Conservation (phyloP, 2,888 invertebrate genomes). For the Lochmaea capreae region DNA sequence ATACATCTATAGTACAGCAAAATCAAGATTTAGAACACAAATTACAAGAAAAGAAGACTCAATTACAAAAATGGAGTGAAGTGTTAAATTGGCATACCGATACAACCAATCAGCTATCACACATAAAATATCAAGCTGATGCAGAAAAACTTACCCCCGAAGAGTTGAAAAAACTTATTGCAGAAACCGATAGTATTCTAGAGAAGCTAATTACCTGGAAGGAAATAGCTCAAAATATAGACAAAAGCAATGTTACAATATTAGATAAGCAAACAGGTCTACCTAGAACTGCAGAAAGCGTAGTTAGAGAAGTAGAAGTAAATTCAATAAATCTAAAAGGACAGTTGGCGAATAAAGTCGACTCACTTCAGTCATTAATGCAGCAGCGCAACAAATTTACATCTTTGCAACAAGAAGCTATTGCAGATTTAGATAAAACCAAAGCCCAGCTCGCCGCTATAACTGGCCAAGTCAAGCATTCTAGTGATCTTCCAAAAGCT, state of each 20-base stretch:
- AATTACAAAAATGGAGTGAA: slow-evolving; percentile 86
- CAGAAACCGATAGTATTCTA: slow-evolving; percentile 77
- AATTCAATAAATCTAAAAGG: slow-evolving; percentile 76
- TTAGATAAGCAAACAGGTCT: slow-evolving; percentile 78
- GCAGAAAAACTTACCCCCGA: slow-evolving; percentile 78
- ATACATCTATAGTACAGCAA: slow-evolving; percentile 79
- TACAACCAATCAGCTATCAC: slow-evolving; percentile 80
- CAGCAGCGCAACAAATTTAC: slow-evolving; percentile 82
- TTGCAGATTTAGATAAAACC: slow-evolving; percentile 72
- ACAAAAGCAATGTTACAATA: slow-evolving; percentile 76
- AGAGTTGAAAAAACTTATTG: slow-evolving; percentile 76
- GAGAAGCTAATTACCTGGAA: slow-evolving; percentile 79
- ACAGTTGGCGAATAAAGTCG: slow-evolving; percentile 75
- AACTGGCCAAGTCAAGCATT: slow-evolving; percentile 67
- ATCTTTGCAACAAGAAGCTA: slow-evolving; percentile 77
- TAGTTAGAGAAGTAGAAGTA: slow-evolving; percentile 80
- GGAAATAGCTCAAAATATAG: slow-evolving; percentile 74
- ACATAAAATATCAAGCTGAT: slow-evolving; percentile 83
- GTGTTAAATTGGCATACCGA: slow-evolving; percentile 85
- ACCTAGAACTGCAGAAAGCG: slow-evolving; percentile 77
- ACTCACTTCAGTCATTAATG: slow-evolving; percentile 77
- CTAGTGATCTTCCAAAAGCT: slow-evolving; percentile 66
- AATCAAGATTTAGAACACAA: slow-evolving; percentile 82
- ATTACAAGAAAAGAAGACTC: slow-evolving; percentile 78
- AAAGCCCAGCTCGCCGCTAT: slow-evolving; percentile 71